Evolutionary conservation across 2,113 vertebrate species (phyloP).

Genomic region (Paralichthys olivaceus): DNA sequence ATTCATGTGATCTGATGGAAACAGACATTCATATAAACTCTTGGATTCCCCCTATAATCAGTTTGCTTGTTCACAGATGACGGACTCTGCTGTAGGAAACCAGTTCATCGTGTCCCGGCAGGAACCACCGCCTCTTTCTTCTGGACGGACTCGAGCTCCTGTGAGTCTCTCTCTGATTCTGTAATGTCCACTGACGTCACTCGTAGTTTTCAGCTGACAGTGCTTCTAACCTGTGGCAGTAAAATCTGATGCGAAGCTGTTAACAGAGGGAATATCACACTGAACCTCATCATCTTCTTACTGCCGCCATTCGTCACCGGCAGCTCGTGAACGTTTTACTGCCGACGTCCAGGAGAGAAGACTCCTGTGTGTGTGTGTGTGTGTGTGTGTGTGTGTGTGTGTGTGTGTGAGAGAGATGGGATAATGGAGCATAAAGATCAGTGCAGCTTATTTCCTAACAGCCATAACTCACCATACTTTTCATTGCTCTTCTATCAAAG

Average conservation of each 20-base stretch:
- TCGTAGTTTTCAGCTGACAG: slow-evolving; percentile 50
- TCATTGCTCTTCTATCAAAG: slow-evolving; percentile 43
- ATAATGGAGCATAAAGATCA: slow-evolving; percentile 28
- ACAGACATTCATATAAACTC: not conserved
- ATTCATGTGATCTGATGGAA: not conserved
- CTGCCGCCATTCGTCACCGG: slow-evolving; percentile 55
- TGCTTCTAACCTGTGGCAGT: slow-evolving; percentile 45
- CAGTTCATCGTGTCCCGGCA: no score
- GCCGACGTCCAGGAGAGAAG: slow-evolving; percentile 39
- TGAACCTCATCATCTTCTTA: slow-evolving; percentile 37
- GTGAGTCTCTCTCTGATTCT: no score
- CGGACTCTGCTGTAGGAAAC: no score
- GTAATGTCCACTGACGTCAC: slow-evolving; percentile 10
- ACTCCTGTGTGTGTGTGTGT: slow-evolving; percentile 13
- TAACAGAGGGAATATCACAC: slow-evolving; percentile 49
- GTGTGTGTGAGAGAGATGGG: no score
- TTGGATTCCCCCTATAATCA: not conserved
- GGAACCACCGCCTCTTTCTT: no score
- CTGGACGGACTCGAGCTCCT: no score
- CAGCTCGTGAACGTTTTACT: slow-evolving; percentile 62
- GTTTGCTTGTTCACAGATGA: no score
- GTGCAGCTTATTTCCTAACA: slow-evolving; percentile 43
- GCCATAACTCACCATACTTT: slow-evolving; percentile 39
- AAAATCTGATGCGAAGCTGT: slow-evolving; percentile 56
- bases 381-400: no score